Base-by-base conservation (phyloP, 1,140 invertebrate species). In the Pollicipes pollicipes region DNA sequence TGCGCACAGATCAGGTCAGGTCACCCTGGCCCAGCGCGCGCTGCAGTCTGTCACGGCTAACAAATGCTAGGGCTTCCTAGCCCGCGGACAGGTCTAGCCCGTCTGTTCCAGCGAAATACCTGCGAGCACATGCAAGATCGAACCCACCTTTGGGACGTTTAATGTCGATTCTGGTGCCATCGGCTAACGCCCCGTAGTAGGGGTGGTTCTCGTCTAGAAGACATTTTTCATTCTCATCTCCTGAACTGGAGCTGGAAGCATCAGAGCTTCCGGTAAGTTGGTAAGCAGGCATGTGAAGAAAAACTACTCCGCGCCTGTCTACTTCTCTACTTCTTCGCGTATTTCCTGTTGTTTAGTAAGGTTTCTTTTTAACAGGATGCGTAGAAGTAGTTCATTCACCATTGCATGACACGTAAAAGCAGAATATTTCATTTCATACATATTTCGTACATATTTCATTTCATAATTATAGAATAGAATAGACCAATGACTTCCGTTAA, bases 131-230 rank as follows among this genome's bases (percentile, higher is more conserved):
- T 24, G 6, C 27, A 28, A 66, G 3, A 66, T 6, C 27, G 10
- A 28, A 16, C 27, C 28, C 17, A 29, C 64, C 64, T 21, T 66
- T 66, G 17, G 64, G 64, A 3, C 28, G n/a, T 29, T 29, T 66
- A n/a, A 29, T n/a, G 64, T 66, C 64, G 10, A 66, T 28, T 24
- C 27, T 8, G 10, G 8, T 6, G 64, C 28, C 64, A 10, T 29
- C 64, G 10, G 26, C 28, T 10, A 66, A n/a, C 3, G 64, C 64
- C 3, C 64, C 64, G 26, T 66, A 66, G 64, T 28, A 66, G 3
- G 64, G 64, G 26, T 66, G 64, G 17, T 28, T 66, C 28, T 66
- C 64, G 64, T 66, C 28, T n/a, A 66, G 64, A 66, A 66, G 64
- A 66, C 64, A 66, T 24, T 10, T 27, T 10, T 29, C 28, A 27